phyloP scores from a whole-genome alignment of 2,113 vertebrate species.

The Helogale parvula region DNA sequence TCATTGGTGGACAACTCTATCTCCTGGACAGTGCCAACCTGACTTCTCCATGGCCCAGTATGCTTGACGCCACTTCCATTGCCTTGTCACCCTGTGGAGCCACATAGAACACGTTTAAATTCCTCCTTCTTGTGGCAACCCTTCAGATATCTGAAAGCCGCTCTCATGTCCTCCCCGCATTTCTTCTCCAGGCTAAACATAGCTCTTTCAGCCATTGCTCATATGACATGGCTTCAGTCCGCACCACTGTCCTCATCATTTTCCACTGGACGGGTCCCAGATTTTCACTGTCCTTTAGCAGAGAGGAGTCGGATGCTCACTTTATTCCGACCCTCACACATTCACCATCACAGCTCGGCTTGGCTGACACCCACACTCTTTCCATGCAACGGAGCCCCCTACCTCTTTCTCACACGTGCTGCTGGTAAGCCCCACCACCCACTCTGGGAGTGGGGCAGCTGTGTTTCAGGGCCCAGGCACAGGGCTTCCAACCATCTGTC shows the following conservation, averaged over 20 bases:
- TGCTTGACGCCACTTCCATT: neutral
- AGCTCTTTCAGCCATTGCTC: neutral
- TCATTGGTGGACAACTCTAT: neutral
- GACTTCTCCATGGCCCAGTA: neutral
- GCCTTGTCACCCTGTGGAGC: neutral
- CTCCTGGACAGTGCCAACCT: fast-evolving
- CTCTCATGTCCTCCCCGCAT: neutral
- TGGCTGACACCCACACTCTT: neutral
- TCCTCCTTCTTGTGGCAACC: neutral
- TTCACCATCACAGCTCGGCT: fast-evolving
- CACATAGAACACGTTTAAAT: neutral
- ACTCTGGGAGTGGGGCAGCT: neutral
- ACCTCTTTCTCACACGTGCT: neutral
- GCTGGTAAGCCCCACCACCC: neutral
- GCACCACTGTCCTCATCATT: neutral
- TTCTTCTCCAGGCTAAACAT: neutral
- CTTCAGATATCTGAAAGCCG: neutral
- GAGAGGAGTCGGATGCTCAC: too few relatives aligned
- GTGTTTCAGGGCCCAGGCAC: neutral
- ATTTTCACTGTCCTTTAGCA: neutral
- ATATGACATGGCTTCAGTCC: neutral
- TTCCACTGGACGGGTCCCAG: neutral
- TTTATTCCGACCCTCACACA: fast-evolving
- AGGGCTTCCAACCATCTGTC: neutral
- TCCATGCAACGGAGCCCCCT: fast-evolving